Percentiles rank a stretch among this genome's conserved stretches.
Evolutionary conservation across 2,113 vertebrate species (phyloP).

Genomic region (Brachypteracias leptosomus): DNA sequence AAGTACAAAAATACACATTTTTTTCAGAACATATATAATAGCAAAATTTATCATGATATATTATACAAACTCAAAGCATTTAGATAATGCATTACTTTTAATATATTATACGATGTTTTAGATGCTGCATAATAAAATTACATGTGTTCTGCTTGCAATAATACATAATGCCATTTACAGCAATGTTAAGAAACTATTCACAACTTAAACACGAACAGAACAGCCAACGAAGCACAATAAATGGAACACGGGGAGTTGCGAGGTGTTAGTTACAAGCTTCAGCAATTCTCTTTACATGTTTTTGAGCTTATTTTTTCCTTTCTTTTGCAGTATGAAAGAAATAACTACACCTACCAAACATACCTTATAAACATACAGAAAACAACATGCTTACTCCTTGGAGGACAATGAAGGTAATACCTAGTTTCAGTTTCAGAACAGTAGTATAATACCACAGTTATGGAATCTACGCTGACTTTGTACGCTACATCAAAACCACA

Average conservation of each 20-base stretch:
- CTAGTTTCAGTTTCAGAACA: slow-evolving; percentile 58
- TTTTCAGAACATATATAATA: slow-evolving; percentile 80
- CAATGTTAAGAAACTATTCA: slow-evolving; percentile 75
- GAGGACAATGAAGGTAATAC: slow-evolving; percentile 55
- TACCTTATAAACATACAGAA: slow-evolving; percentile 52
- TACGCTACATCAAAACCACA: slow-evolving; percentile 52
- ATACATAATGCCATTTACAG: slow-evolving; percentile 74
- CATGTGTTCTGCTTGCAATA: slow-evolving; percentile 68
- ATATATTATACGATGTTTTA: slow-evolving; percentile 78
- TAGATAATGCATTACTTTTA: slow-evolving; percentile 79
- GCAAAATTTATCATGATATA: slow-evolving; percentile 83
- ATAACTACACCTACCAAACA: slow-evolving; percentile 22
- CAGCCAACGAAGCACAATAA: slow-evolving; percentile 60
- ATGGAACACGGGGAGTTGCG: background rate
- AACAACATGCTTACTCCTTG: slow-evolving; percentile 47
- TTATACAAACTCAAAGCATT: slow-evolving; percentile 89
- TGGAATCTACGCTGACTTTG: slow-evolving; percentile 50
- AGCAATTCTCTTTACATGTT: slow-evolving; percentile 16
- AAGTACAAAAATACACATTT: slow-evolving; percentile 97
- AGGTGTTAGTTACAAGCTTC: slow-evolving; percentile 57
- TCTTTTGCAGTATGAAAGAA: slow-evolving; percentile 23
- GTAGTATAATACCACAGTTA: slow-evolving; percentile 66
- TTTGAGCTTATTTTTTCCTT: slow-evolving; percentile 22
- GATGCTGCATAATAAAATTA: slow-evolving; percentile 69
- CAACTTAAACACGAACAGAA: slow-evolving; percentile 66